Conservation (phyloP, 2,888 invertebrate species). For the Entomobrya proxima region DNA sequence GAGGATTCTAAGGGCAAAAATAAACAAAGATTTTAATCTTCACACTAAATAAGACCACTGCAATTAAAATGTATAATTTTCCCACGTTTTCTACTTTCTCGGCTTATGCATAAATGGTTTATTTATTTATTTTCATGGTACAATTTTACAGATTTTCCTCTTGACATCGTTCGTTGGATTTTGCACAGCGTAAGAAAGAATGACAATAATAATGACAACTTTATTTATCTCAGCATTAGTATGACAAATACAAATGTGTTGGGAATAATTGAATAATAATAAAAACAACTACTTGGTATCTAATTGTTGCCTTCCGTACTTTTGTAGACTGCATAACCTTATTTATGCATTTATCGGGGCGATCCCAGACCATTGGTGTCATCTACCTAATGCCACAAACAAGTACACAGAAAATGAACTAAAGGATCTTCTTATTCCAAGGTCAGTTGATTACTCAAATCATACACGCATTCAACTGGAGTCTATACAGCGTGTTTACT, state of each 20-base stretch:
- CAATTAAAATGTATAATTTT: too few relatives aligned
- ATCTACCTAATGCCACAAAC: constrained; percentile 29
- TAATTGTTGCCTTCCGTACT: too few relatives aligned
- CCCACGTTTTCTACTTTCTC: not conserved
- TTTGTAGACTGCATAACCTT: constrained; percentile 60
- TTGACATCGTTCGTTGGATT: constrained; percentile 57
- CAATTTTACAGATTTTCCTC: constrained; percentile 48
- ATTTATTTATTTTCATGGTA: not conserved
- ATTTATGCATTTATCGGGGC: constrained; percentile 62
- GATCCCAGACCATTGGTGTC: constrained; percentile 58
- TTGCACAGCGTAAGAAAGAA: constrained; percentile 53
- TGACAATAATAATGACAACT: not conserved
- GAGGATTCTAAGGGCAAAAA: too few relatives aligned
- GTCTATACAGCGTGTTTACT: too few relatives aligned
- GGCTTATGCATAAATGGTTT: not conserved
- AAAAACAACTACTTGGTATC: too few relatives aligned
- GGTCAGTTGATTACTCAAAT: not conserved
- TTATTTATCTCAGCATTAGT: not conserved
- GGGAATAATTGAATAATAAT: too few relatives aligned
- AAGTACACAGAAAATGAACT: constrained; percentile 38
- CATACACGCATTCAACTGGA: not conserved
- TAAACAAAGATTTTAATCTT: too few relatives aligned
- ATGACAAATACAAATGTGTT: too few relatives aligned
- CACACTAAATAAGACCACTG: too few relatives aligned
- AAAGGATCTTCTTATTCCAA: constrained; percentile 48